phyloP scores from a whole-genome alignment of 2,113 vertebrate species.

The Plestiodon gilberti region DNA sequence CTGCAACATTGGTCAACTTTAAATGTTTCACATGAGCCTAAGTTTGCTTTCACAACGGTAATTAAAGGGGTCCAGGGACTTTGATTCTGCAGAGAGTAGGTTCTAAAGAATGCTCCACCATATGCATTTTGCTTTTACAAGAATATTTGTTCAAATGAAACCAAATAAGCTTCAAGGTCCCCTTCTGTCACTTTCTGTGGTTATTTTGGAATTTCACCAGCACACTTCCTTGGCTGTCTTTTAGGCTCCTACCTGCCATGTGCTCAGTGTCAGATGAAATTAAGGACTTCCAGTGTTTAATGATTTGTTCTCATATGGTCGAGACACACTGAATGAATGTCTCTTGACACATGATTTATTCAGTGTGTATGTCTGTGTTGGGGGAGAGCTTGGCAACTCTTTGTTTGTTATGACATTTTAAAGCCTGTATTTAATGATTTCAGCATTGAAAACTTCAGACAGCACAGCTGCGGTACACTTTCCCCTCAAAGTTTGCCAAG shows the following conservation, averaged over 20 bases:
- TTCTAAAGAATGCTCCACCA: not conserved
- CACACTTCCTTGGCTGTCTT: constrained; percentile 1
- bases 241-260: not conserved
- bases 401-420: constrained; percentile 5
- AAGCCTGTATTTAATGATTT: not conserved
- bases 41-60: not conserved
- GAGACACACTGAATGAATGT: not conserved
- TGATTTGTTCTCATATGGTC: constrained; percentile 12
- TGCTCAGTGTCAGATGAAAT: not conserved
- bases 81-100: not conserved
- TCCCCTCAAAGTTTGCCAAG: not conserved
- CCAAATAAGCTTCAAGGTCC: not conserved
- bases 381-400: not conserved
- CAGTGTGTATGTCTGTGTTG: not conserved
- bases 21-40: not conserved
- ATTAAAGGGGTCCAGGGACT: not conserved
- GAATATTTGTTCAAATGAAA: not conserved
- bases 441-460: not conserved
- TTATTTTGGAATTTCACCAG: not conserved
- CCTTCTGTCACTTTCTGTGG: not conserved
- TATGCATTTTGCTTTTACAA: not conserved
- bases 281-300: not conserved
- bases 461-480: not conserved
- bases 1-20: too few relatives aligned
- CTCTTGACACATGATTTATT: not conserved